phyloP scores from a whole-genome alignment of 2,888 invertebrate genomes.

The Rhogogaster chlorosoma region DNA sequence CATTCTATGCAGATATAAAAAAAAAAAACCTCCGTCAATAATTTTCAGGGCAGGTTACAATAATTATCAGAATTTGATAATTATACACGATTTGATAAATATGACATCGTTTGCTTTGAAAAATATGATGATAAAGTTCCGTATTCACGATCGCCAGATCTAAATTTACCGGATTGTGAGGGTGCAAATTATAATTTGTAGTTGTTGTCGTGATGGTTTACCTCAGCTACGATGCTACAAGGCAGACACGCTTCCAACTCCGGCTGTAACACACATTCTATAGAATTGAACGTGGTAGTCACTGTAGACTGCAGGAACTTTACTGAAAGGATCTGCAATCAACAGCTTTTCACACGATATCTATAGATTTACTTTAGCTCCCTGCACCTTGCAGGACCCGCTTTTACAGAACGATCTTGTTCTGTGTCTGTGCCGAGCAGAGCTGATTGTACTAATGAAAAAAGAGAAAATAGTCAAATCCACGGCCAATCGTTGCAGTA shows the following conservation, averaged over 20 bases:
- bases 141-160: neutral
- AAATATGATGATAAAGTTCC: neutral
- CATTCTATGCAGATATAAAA: neutral
- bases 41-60: neutral
- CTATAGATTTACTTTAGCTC: constrained; percentile 60
- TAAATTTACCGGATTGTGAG: neutral
- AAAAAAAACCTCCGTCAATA: neutral
- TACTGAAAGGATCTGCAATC: constrained; percentile 26
- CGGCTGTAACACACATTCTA: constrained; percentile 6
- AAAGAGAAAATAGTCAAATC: constrained; percentile 67
- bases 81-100: neutral
- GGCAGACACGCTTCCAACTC: neutral
- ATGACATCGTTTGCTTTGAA: neutral
- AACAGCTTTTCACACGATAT: constrained; percentile 52
- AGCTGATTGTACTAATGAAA: constrained; percentile 69
- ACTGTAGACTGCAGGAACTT: constrained; percentile 6
- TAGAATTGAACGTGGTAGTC: neutral
- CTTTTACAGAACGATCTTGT: constrained; percentile 65
- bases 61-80: neutral
- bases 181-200: constrained; percentile 16
- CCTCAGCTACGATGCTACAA: constrained; percentile 1
- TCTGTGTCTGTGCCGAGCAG: constrained; percentile 56
- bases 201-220: neutral
- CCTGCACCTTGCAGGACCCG: constrained; percentile 45
- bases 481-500: constrained; percentile 57